Evolutionary conservation across 2,888 invertebrate genomes (phyloP), one percentile per base, ranked within the genome.

Genomic region (Harpagoxenus sublaevis): DNA sequence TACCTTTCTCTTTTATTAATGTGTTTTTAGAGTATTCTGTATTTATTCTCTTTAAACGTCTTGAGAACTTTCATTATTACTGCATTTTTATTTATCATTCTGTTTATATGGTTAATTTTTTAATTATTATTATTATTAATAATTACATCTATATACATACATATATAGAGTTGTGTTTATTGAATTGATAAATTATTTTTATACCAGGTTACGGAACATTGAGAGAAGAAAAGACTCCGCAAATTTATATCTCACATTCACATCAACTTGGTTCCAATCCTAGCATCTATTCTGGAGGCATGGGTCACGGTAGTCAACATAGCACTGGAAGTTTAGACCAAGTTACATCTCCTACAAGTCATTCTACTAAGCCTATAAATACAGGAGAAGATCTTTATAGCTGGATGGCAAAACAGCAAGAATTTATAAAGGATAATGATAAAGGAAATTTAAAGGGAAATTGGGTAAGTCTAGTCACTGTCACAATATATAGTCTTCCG

Each of bases 341-440:
- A 68, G 89, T 95, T 3, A 94, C 92, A 12, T 95, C 95, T 3
- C 96, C 96, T 0, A 95, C 96, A 68, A 95, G 95, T 57, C 96
- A 96, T 87, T 95, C 96, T 2, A 95, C 95, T 88, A 96, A 95
- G 88, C 92, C 94, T 5, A 95, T 96, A 62, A 97, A 97, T 91
- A 96, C 96, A 28, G 96, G 97, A n/a, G 98, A 98, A 93, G 99
- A 99, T 95, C 96, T 99, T 63, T 99, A 99, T 95, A 98, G 98
- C 91, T 99, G 99, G 99, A 99, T 99, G 99, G 98, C 98, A 1
- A 98, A 98, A 92, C 99, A 99, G 92, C 98, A 98, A 91, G 96
- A 96, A 87, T 96, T 95, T 87, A 95, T 95, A 82, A 95, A 95
- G 18, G 95, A 95, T 75, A 94, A 94, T 65, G 96, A 95, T 53